Base-by-base conservation (phyloP, 2,797 vertebrate genomes). In the Galagoides demidoff region DNA sequence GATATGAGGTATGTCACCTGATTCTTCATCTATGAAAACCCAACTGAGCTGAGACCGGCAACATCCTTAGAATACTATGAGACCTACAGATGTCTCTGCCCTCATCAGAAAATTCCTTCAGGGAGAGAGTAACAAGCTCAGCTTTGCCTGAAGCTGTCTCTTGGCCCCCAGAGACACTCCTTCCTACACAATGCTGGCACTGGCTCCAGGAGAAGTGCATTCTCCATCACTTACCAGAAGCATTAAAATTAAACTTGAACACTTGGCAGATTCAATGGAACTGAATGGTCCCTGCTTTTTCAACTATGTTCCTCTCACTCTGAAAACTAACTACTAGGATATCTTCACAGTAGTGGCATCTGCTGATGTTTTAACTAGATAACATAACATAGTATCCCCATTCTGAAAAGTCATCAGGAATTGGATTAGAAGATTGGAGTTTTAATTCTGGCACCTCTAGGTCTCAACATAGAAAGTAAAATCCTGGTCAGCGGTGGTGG, bases 21-120 rank as follows among this genome's bases (percentile, higher is more conserved):
- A 43, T 76, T 88, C 17, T 70, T 37, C 6, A 59, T 88, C 37
- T 61, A 43, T 63, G 74, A 43, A 95, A 95, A 90, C 34, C 19
- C 70, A 88, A 31, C 37, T 96, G 73, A 83, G 78, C n/a, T 85
- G 81, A 59, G 8, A 78, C 27, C 71, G 74, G 16, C n/a, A 90
- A 77, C 37, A 86, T 45, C 59, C 55, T 19, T 76, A 92, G n/a
- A 11, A 82, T 0, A 76, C 5, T 43, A 45, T 43, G 88, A 11
- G 27, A 79, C 34, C 57, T 76, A 49, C 34, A 61, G n/a, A 71
- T 81, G 19, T 90, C 59, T 89, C 89, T 84, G 22, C 34, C 64
- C 37, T 90, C 37, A 92, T 37, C 78, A 86, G 77, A 93, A 74
- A 94, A 95, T 74, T 66, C 59, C 74, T 89, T 71, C 22, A 89